These are phyloP conservation scores for Cyclopterus lumpus DNA, from an alignment of 2,797 vertebrate species.

Conservation along the genomic window DNA sequence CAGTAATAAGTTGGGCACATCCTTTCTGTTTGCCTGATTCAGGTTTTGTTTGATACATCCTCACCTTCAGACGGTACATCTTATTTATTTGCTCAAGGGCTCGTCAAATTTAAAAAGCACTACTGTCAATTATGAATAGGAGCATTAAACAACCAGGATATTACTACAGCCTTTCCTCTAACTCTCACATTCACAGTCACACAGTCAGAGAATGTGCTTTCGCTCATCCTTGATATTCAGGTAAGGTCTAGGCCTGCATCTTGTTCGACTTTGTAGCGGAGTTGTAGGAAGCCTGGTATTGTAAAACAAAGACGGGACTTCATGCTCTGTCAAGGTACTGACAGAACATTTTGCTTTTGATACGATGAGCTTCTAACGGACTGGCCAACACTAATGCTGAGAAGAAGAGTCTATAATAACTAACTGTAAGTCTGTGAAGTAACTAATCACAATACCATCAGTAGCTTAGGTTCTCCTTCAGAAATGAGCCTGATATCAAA, in stretches of 20 bases:
- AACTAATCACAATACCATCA: background rate
- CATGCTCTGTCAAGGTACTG: conserved; percentile 22
- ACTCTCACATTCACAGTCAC: conserved; percentile 30
- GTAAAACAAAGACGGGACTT: conserved; percentile 48
- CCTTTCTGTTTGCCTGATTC: conserved; percentile 36
- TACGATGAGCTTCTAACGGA: conserved; percentile 30
- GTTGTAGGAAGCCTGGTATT: conserved; percentile 39
- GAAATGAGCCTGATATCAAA: background rate
- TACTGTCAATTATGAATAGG: conserved; percentile 60
- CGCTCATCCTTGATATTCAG: conserved; percentile 45
- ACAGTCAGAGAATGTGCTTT: conserved; percentile 53
- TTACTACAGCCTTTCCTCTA: conserved; percentile 30
- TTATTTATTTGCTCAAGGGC: conserved; percentile 57
- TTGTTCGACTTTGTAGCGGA: conserved; percentile 26
- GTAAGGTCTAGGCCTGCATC: conserved; percentile 19
- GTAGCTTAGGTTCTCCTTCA: background rate
- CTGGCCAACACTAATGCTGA: background rate
- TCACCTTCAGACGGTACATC: conserved; percentile 39
- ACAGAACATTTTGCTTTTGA: conserved; percentile 44
- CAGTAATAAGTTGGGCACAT: conserved; percentile 61
- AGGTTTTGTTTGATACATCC: conserved; percentile 45
- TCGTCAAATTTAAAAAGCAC: conserved; percentile 60
- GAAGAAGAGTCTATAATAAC: background rate
- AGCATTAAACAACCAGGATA: conserved; percentile 50
- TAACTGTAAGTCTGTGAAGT: background rate